Base-by-base conservation (phyloP, 2,888 invertebrate genomes). In the Metopia argyrocephala region DNA sequence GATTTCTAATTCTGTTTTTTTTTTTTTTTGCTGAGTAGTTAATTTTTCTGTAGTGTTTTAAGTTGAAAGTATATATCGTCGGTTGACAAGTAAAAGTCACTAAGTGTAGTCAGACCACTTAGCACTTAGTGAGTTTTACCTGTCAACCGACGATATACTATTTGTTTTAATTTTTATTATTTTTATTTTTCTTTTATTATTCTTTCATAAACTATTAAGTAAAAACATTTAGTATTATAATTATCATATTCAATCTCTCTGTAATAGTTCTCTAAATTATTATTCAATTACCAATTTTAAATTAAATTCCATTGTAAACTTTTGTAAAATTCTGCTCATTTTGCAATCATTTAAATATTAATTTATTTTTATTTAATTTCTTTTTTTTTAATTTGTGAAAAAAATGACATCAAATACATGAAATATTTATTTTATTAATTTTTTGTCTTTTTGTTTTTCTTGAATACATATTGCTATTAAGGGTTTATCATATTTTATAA, bases 361-460 rank as follows among this genome's bases (percentile, higher is more conserved):
- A 31, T 12, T 9, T 7, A 12, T 31, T 31, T 31, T 31, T 31
- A 31, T 12, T 31, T 31, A 31, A 20, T 15, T n/a, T 21, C 3
- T 23, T 28, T 5, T 65, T 21, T 50, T 68, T 20, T 54, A 52
- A n/a, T 46, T 52, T 27, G 15, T 28, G 59, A 31, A 68, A 79
- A 74, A 79, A 69, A 64, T 62, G 5, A 79, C 79, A 79, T 79
- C 79, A 70, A 79, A 70, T 79, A 75, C 75, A 79, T 57, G 48
- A 57, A 79, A 70, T 21, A 68, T 68, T 5, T 20, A 21, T 28
- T 62, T 56, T 61, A 4, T 65, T 59, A 15, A 62, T 68, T 50
- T n/a, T n/a, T n/a, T n/a, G n/a, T n/a, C n/a, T n/a, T n/a, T n/a
- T n/a, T n/a, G n/a, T n/a, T 38, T 38, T 38, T 38, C 15, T 12